Evolutionary conservation across 2,113 vertebrate species (phyloP), one percentile per base, ranked within the genome.

Genomic region (Sturnira hondurensis): DNA sequence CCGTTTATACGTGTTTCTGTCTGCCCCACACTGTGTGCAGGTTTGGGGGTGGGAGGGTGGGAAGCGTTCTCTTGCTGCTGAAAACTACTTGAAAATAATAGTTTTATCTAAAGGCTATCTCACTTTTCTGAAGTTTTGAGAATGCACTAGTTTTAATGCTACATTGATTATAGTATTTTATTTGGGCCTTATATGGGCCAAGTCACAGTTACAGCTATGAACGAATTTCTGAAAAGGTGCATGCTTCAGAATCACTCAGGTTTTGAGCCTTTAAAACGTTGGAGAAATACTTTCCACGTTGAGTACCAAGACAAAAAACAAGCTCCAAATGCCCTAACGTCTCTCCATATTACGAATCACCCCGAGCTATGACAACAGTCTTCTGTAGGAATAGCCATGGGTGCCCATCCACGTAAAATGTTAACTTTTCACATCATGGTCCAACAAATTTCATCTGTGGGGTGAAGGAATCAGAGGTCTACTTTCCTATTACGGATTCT

Each of bases 381-480:
- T 91, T 88, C 81, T 96, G 28, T 54, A 71, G 65, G 86, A 89
- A 96, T 94, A 89, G 33, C 43, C 74, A 10, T n/a, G 54, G 54
- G 76, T 91, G 91, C 61, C 89, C 67, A 19, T 65, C 80, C 63
- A 41, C 11, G 22, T 67, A 43, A 85, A 89, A 73, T 67, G 73
- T 74, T 85, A 45, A 58, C 45, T 76, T 88, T 31, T 52, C 45
- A 45, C 70, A 86, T 77, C 17, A 1, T 31, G 63, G 89, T 70
- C 76, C 52, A 38, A 31, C 47, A 93, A 73, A 71, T 86, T 71
- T 33, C 5, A 6, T 73, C 38, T 52, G 47, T 88, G 38, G 88
- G 93, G 94, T 8, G 26, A 81, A 90, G 93, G 78, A 91, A 83
- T 74, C 38, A 3, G 71, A 93, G 94, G 70, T 78, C 94, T 85